phyloP scores from a whole-genome alignment of 1,140 invertebrate genomes.

The Apis cerana region DNA sequence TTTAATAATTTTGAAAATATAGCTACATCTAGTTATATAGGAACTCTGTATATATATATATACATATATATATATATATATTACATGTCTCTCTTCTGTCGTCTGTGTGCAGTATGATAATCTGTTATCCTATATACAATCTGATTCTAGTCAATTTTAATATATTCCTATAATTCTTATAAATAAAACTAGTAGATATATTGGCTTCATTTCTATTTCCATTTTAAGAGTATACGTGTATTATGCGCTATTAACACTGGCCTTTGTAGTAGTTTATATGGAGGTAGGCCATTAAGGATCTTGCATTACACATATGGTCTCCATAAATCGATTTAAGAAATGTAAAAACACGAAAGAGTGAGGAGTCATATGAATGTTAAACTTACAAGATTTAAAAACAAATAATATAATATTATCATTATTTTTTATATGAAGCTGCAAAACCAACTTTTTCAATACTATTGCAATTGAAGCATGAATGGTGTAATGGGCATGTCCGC shows the following conservation, averaged over 20 bases:
- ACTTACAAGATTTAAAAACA: conserved; percentile 31
- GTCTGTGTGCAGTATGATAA: conserved; percentile 54
- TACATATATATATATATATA: neutral
- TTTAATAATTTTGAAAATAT: no score
- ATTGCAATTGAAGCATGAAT: conserved; percentile 62
- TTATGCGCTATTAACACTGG: conserved; percentile 68
- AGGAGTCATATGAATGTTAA: conserved; percentile 37
- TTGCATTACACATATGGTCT: conserved; percentile 35
- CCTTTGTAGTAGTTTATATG: conserved; percentile 72
- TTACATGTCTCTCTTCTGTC: conserved; percentile 46
- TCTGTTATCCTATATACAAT: conserved; percentile 46
- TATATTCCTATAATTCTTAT: conserved; percentile 51
- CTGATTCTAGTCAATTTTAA: conserved; percentile 41
- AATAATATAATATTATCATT: conserved; percentile 54
- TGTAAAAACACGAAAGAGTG: conserved; percentile 29
- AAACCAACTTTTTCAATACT: conserved; percentile 40
- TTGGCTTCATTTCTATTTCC: conserved; percentile 41
- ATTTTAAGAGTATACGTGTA: conserved; percentile 41
- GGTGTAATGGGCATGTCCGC: conserved; percentile 59
- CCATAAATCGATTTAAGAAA: conserved; percentile 34
- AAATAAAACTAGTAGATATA: conserved; percentile 45
- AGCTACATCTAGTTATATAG: no score
- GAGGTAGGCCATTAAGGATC: conserved; percentile 51
- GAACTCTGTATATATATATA: neutral
- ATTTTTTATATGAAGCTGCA: conserved; percentile 59